Base-by-base conservation (phyloP, 2,888 invertebrate genomes). In the Eupithecia insigniata region DNA sequence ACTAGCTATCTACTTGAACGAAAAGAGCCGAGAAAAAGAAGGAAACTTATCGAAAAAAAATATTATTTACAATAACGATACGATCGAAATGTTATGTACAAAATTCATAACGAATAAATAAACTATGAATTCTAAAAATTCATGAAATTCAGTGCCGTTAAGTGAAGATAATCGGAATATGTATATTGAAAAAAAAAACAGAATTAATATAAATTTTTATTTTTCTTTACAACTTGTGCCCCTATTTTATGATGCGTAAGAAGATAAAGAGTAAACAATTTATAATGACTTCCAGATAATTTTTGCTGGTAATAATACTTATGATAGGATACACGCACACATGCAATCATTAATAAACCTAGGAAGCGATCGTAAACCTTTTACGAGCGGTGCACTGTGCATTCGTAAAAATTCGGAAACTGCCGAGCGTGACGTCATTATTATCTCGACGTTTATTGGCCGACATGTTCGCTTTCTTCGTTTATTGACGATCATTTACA, bases 351-450 rank as follows among this genome's bases (percentile, higher is more conserved):
- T 92, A 92, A 91, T 91, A 90, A 89, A 89, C 85, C 87, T 79
- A 81, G 81, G 82, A 84, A 82, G 79, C 34, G 82, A 78, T 88
- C 88, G 89, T 93, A 93, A 93, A 93, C 87, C 83, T 92, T 80
- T 93, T 93, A 93, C 91, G 91, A 92, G 69, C 83, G 77, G 76
- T 83, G 87, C 89, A 84, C 83, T 80, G 87, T 85, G 91, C 90
- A 91, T 91, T 88, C 92, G 90, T 91, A 93, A 92, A 90, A 92
- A 90, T 90, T 87, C 88, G 87, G 89, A 85, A 85, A 85, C 85
- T 73, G 80, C 76, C 76, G 75, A 77, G 82, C 85, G 88, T 88
- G 89, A 89, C 87, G 88, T 89, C 87, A 89, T 88, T 89, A 87
- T 85, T 75, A 72, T 79, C 77, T 71, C 76, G 79, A 76, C 85